Evolutionary conservation across 2,797 vertebrate genomes (phyloP).

Genomic region (Adelosebastes latens): DNA sequence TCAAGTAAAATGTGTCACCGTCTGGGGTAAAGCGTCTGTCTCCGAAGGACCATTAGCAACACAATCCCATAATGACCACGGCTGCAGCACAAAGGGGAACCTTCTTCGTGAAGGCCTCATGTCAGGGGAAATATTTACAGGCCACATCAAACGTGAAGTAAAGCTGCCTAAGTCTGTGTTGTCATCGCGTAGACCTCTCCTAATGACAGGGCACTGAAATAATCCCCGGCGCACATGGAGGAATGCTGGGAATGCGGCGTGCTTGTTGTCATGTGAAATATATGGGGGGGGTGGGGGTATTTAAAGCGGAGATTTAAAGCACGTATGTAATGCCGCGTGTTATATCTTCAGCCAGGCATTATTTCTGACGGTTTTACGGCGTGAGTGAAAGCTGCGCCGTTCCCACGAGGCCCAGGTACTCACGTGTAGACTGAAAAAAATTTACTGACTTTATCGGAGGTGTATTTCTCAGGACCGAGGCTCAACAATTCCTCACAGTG

Average conservation of each 20-base stretch:
- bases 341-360: slow-evolving; percentile 57
- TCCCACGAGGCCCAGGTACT: slow-evolving; percentile 60
- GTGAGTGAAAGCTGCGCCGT: slow-evolving; percentile 52
- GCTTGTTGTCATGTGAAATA: slow-evolving; percentile 68
- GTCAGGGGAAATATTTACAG: slow-evolving; percentile 70
- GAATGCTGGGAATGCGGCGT: slow-evolving; percentile 69
- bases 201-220: slow-evolving; percentile 74
- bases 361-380: slow-evolving; percentile 62
- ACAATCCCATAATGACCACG: slow-evolving; percentile 47
- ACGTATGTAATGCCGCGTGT: slow-evolving; percentile 46
- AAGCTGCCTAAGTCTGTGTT: slow-evolving; percentile 67
- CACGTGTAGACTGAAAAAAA: slow-evolving; percentile 20
- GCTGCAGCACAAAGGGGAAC: slow-evolving; percentile 49
- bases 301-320: slow-evolving; percentile 76
- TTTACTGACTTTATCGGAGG: slow-evolving; percentile 52
- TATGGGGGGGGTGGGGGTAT: slow-evolving; percentile 29
- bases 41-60: slow-evolving; percentile 53
- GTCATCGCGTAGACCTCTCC: slow-evolving; percentile 68
- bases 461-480: slow-evolving; percentile 46
- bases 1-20: slow-evolving; percentile 19
- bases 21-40: slow-evolving; percentile 36
- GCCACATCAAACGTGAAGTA: slow-evolving; percentile 68
- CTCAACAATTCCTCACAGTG: slow-evolving; percentile 26
- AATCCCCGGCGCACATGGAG: slow-evolving; percentile 60
- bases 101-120: slow-evolving; percentile 43